A percentile compares a stretch with the other conserved stretches of the same genome.
These are phyloP conservation scores for Macquaria ambigua DNA, from an alignment of 2,113 vertebrate species.

Conservation along the genomic window DNA sequence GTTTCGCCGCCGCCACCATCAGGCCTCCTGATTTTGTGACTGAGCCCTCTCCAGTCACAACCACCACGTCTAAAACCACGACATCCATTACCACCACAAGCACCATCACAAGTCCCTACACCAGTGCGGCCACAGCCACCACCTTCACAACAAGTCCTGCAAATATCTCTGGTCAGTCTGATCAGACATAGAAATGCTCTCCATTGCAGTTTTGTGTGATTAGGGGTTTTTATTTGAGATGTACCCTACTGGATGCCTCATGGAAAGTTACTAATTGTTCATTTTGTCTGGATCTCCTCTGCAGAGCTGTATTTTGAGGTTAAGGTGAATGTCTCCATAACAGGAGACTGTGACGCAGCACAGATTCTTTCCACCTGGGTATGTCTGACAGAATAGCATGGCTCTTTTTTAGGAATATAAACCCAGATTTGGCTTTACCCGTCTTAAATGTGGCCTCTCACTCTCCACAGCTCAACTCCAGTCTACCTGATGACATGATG, in stretches of 20 bases:
- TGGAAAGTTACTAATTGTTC: not conserved
- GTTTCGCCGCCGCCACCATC: slow-evolving; percentile 29
- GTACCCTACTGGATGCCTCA: not conserved
- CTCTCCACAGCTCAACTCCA: slow-evolving; percentile 72
- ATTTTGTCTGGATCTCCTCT: slow-evolving; percentile 8
- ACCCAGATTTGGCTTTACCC: not conserved
- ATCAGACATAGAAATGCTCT: not conserved
- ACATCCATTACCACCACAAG: not conserved
- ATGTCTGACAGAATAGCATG: slow-evolving; percentile 21
- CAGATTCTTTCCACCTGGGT: slow-evolving; percentile 77
- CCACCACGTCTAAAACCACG: not conserved
- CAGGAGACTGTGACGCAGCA: slow-evolving; percentile 54
- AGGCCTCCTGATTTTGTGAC: slow-evolving; percentile 16
- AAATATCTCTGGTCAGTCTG: slow-evolving; percentile 55
- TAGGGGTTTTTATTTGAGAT: not conserved
- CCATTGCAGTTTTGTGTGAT: not conserved
- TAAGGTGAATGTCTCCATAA: slow-evolving; percentile 72
- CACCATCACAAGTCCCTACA: not conserved
- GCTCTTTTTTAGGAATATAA: not conserved
- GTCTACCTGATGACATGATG: slow-evolving; percentile 70
- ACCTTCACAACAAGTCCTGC: slow-evolving; percentile 7
- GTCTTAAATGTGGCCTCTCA: slow-evolving; percentile 6
- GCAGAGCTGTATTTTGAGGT: slow-evolving; percentile 81
- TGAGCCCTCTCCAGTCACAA: not conserved
- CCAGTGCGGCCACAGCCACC: not conserved